Evolutionary conservation across 2,113 vertebrate genomes (phyloP).

Genomic region (Ivindomyrus marchei): DNA sequence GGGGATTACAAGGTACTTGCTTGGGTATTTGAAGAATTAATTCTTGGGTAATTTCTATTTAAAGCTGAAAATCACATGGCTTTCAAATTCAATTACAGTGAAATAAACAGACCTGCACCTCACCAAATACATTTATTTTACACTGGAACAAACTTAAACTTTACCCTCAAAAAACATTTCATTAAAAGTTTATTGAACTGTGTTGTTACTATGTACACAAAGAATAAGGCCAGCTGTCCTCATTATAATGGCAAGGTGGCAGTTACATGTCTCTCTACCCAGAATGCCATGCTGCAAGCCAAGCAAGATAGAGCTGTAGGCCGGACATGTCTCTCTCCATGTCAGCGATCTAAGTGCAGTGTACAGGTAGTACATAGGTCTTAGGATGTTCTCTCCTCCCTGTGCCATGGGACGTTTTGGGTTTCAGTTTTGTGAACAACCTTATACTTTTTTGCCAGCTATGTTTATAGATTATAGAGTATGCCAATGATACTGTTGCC

Average conservation of each 20-base stretch:
- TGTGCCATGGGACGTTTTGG: background rate
- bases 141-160: background rate
- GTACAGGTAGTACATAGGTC: background rate
- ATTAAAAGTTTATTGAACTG: background rate
- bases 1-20: background rate
- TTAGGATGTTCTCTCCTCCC: background rate
- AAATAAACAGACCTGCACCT: slow-evolving; percentile 5
- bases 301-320: background rate
- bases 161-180: background rate
- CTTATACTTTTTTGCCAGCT: background rate
- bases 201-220: background rate
- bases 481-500: background rate
- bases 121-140: slow-evolving; percentile 16
- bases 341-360: background rate
- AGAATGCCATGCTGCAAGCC: background rate
- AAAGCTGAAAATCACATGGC: slow-evolving; percentile 3
- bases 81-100: slow-evolving; percentile 24
- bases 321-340: background rate
- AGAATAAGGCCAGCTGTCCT: background rate
- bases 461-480: background rate
- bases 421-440: background rate
- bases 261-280: background rate
- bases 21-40: background rate
- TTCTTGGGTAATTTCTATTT: slow-evolving; percentile 1
- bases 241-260: background rate